These are phyloP conservation scores for Mechanitis messenoides DNA, from an alignment of 2,888 invertebrate genomes.

Conservation along the genomic window DNA sequence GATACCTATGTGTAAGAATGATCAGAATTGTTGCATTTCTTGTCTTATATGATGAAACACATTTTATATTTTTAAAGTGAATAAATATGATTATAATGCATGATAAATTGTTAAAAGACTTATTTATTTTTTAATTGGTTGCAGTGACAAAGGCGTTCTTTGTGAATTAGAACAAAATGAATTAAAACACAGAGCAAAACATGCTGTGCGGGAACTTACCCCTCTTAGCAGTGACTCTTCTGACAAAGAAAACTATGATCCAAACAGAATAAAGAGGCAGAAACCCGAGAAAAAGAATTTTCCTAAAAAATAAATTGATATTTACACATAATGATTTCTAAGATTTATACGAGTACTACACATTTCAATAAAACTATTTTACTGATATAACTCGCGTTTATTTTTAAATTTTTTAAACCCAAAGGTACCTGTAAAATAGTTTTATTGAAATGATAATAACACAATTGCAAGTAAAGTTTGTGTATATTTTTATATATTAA, in stretches of 20 bases:
- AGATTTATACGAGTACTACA: no score
- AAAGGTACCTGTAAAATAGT: no score
- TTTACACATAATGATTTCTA: no score
- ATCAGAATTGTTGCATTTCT: conserved; percentile 5
- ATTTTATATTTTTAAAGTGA: neutral
- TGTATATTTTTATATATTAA: conserved; percentile 7
- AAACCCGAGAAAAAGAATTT: conserved; percentile 30
- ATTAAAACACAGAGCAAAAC: conserved; percentile 35
- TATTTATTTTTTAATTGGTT: conserved; percentile 31
- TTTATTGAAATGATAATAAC: neutral
- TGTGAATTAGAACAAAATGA: conserved; percentile 39
- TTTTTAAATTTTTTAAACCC: no score
- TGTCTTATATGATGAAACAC: neutral
- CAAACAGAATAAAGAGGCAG: conserved; percentile 48
- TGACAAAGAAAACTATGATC: conserved; percentile 67
- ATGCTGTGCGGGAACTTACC: conserved; percentile 45
- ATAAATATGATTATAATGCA: conserved; percentile 2
- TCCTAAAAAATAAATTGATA: conserved; percentile 15
- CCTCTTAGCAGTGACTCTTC: conserved; percentile 64
- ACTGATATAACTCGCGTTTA: no score
- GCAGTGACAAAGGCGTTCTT: conserved; percentile 48
- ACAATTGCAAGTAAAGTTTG: neutral
- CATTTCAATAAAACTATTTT: no score
- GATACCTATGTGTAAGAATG: conserved; percentile 47
- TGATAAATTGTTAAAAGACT: conserved; percentile 8